Base-by-base conservation (phyloP, 2,113 vertebrate genomes). In the Lamprologus callipterus region DNA sequence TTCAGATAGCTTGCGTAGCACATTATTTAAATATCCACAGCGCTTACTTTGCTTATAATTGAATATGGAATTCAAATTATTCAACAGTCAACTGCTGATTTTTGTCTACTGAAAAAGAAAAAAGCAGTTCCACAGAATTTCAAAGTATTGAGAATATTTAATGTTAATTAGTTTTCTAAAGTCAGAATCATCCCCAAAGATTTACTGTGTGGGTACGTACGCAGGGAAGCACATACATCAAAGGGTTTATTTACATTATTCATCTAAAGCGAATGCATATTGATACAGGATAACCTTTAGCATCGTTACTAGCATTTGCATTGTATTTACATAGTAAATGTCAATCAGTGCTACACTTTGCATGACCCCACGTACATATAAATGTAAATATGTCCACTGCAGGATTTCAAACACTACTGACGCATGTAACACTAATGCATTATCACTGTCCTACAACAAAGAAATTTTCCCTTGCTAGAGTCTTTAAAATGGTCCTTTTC, bases 271-370 rank as follows among this genome's bases (percentile, higher is more conserved):
- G 75, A 89, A 91, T 84, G 88, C 91, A 87, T 88, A 87, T 81
- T 87, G 89, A 91, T 82, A 83, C 3, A 14, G 53, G 75, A 33
- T 78, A 92, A 93, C 89, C 88, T 89, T 92, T 89, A 33, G 31
- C 82, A 87, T 89, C 16, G 5, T 81, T 83, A 51, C 80, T 54
- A 65, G 23, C n/a, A 78, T 95, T 91, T 94, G 88, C 93, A 91
- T 93, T 47, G 54, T 47, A 91, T 93, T 94, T 94, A 85, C 91
- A 92, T 86, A 84, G 86, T 14, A 87, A 92, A 94, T 92, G 85
- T 87, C 92, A 91, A 85, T 90, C 91, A 84, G 63, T 19, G 55
- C 79, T 42, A 90, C 87, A 87, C 86, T 89, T 60, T 82, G 53
- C 31, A 49, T 81, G 86, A 92, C 92, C 86, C 49, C 10, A 45